Base-by-base conservation (phyloP, 1,140 invertebrate genomes). In the Lordiphosa stackelbergi region DNA sequence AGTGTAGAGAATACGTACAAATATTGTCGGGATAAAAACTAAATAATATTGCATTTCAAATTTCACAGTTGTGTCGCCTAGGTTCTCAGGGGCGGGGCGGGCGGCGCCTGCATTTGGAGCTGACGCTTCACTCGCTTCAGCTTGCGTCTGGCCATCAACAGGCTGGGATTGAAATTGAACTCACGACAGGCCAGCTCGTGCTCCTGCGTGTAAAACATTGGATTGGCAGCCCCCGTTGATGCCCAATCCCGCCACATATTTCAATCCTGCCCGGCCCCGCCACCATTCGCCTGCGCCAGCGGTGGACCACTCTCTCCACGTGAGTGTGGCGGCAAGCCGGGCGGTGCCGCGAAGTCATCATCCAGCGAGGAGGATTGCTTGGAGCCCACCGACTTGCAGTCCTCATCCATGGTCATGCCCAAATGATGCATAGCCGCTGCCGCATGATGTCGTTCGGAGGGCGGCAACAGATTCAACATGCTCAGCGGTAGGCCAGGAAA, bases 401-500 rank as follows among this genome's bases (percentile, higher is more conserved):
- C 91, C 61, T 92, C 91, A 62, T 93, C 91, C 72, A 90, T 89
- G 46, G 52, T 88, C 64, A 62, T 88, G n/a, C 75, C 71, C 47
- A 79, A 56, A 48, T 84, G 74, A 38, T 78, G 87, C 66, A 91
- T 71, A 87, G 83, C 59, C 86, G 89, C 88, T 88, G 89, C 85
- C 0, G 77, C 75, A 65, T 86, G 65, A 90, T 88, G 84, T 90
- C 92, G 62, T 64, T 95, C 94, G 4, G 93, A 93, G 1, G 93
- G 94, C 7, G 94, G 94, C 64, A 95, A 81, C 34, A 95, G 88
- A 77, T 95, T 94, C 31, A 95, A 90, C 94, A 95, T 95, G 74
- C 92, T 94, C 2, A 95, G 90, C 10, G 94, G 94, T 69, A 96
- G 92, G 2, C 86, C 87, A 0, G 94, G 94, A 73, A 95, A 95